These are phyloP conservation scores for Xanthorhoe designata DNA, from an alignment of 2,888 invertebrate genomes.

Conservation along the genomic window DNA sequence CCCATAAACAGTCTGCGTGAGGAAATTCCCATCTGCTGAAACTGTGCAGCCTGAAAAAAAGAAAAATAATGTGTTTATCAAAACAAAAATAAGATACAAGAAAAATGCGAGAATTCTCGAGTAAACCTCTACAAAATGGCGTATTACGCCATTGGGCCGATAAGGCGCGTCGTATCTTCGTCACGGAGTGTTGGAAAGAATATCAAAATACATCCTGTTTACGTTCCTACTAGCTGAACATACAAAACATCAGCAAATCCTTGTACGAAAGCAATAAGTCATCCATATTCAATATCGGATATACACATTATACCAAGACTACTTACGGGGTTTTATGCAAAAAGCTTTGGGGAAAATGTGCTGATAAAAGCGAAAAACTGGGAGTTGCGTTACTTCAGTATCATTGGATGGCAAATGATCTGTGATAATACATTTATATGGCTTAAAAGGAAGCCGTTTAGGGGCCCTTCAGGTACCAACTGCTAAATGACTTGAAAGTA, in stretches of 20 bases:
- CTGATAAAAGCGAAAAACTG: slow-evolving; percentile 63
- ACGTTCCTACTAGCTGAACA: slow-evolving; percentile 30
- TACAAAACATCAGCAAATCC: slow-evolving; percentile 34
- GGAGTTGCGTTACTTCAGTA: slow-evolving; percentile 70
- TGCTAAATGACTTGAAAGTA: slow-evolving; percentile 67
- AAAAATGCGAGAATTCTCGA: slow-evolving; percentile 11
- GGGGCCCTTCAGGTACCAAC: slow-evolving; percentile 59
- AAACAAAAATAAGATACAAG: slow-evolving; percentile 7
- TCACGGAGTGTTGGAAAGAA: slow-evolving; percentile 24
- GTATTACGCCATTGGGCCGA: slow-evolving; percentile 25
- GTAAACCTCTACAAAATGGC: slow-evolving; percentile 17
- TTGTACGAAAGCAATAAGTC: slow-evolving; percentile 43
- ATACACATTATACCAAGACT: slow-evolving; percentile 49
- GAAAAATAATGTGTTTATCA: slow-evolving; percentile 9
- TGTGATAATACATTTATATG: slow-evolving; percentile 73
- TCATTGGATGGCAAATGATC: slow-evolving; percentile 77
- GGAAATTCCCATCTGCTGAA: slow-evolving; percentile 67
- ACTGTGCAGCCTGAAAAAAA: slow-evolving; percentile 41
- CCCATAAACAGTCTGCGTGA: slow-evolving; percentile 97
- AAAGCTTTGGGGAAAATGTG: slow-evolving; percentile 56
- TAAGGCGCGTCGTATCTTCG: slow-evolving; percentile 24
- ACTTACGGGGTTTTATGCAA: slow-evolving; percentile 57
- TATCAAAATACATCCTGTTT: slow-evolving; percentile 31
- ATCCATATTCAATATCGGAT: slow-evolving; percentile 42
- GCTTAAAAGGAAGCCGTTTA: slow-evolving; percentile 62